A percentile compares a stretch with the other conserved stretches of the same genome.
phyloP scores from a whole-genome alignment of 92 coral and sea anemone species.

The Palythoa caribaeorum region DNA sequence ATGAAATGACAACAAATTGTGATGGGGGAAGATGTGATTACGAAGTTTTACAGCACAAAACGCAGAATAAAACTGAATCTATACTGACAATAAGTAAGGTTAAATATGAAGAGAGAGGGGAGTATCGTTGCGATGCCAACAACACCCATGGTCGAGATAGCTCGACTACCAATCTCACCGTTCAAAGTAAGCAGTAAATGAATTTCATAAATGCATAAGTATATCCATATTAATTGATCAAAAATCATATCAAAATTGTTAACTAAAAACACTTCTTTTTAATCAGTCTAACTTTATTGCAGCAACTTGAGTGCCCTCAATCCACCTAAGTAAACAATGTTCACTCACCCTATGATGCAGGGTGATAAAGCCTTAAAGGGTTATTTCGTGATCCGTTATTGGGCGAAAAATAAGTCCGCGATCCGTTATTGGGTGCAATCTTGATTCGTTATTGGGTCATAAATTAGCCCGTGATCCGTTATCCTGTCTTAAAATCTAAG shows the following conservation, averaged over 20 bases:
- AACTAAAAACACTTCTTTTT: too few relatives aligned
- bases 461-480: too few relatives aligned
- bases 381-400: too few relatives aligned
- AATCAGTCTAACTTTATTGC: too few relatives aligned
- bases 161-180: neutral
- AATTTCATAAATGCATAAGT: neutral
- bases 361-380: too few relatives aligned
- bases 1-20: neutral
- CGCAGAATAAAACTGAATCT: neutral
- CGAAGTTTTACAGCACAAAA: neutral
- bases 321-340: too few relatives aligned
- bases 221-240: neutral
- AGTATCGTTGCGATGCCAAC: constrained; percentile 46
- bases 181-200: constrained; percentile 51
- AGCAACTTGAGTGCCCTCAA: too few relatives aligned
- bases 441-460: too few relatives aligned
- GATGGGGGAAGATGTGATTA: neutral
- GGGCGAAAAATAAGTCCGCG: too few relatives aligned
- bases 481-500: too few relatives aligned
- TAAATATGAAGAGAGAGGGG: constrained; percentile 54
- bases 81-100: constrained; percentile 30
- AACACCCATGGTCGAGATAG: constrained; percentile 33
- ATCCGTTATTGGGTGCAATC: too few relatives aligned
- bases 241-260: neutral
- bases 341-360: too few relatives aligned